phyloP scores from a whole-genome alignment of 2,797 vertebrate genomes.

The Rhodeus uyekii region DNA sequence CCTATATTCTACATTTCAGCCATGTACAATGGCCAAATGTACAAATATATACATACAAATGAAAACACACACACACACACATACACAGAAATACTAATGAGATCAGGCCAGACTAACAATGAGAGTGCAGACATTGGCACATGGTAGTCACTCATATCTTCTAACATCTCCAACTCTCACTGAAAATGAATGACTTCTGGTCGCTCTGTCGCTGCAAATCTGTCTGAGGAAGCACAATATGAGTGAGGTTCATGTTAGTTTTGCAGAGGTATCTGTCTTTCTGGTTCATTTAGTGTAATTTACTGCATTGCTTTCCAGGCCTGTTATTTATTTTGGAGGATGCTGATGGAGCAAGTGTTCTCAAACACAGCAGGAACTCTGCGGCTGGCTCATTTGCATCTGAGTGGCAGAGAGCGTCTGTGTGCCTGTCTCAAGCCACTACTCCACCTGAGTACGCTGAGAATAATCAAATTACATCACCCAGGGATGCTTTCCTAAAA shows the following conservation, averaged over 20 bases:
- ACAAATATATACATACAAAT: neutral
- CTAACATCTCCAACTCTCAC: neutral
- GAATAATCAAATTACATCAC: conserved; percentile 49
- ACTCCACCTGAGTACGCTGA: conserved; percentile 43
- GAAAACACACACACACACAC: neutral
- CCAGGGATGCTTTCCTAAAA: conserved; percentile 23
- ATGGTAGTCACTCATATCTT: neutral
- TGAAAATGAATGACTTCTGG: conserved; percentile 8
- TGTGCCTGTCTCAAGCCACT: conserved; percentile 33
- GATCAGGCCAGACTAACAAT: neutral
- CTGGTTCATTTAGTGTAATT: conserved; percentile 52
- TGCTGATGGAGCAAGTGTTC: conserved; percentile 56
- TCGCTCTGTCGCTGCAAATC: neutral
- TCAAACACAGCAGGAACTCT: conserved; percentile 39
- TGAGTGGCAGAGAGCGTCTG: conserved; percentile 9
- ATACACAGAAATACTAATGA: neutral
- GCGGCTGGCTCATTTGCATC: conserved; percentile 48
- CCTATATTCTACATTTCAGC: neutral
- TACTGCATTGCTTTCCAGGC: conserved; percentile 39
- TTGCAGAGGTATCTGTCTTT: conserved; percentile 36
- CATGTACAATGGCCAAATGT: neutral
- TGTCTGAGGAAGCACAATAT: neutral
- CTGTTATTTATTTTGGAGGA: conserved; percentile 57
- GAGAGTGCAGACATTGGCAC: neutral
- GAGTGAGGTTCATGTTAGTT: neutral